These are phyloP conservation scores for Seriola rivoliana DNA, from an alignment of 2,113 vertebrate species.

Conservation along the genomic window DNA sequence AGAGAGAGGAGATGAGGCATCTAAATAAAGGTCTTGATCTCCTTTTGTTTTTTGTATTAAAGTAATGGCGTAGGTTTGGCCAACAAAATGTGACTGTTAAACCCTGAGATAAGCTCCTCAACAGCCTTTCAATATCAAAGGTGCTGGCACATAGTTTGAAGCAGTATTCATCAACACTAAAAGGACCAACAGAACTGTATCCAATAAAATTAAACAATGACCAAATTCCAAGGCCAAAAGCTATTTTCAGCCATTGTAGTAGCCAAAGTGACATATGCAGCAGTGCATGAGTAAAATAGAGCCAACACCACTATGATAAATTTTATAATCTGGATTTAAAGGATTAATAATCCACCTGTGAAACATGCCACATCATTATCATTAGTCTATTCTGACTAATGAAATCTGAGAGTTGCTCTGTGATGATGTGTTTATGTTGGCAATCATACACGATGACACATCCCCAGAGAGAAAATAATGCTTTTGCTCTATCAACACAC, in stretches of 20 bases:
- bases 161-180: conserved; percentile 7
- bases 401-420: conserved; percentile 10
- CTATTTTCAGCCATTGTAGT: conserved; percentile 54
- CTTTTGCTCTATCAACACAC: not conserved
- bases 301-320: conserved; percentile 12
- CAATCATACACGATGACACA: not conserved
- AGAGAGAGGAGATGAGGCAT: conserved; percentile 43
- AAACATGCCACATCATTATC: conserved; percentile 24
- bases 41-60: conserved; percentile 39
- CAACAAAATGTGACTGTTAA: conserved; percentile 55
- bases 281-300: conserved; percentile 20
- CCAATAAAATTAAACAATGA: conserved; percentile 48
- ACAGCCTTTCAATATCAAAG: conserved; percentile 22
- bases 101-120: conserved; percentile 54
- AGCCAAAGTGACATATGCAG: conserved; percentile 31
- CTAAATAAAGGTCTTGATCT: conserved; percentile 64
- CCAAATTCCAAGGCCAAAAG: conserved; percentile 23
- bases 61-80: conserved; percentile 39
- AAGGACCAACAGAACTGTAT: conserved; percentile 56
- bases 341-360: conserved; percentile 36
- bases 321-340: conserved; percentile 60
- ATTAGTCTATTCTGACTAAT: conserved; percentile 24
- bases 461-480: not conserved
- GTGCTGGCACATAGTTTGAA: conserved; percentile 40
- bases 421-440: conserved; percentile 18